Conservation (phyloP, 2,797 vertebrate species). For the Myotis pilosus region DNA sequence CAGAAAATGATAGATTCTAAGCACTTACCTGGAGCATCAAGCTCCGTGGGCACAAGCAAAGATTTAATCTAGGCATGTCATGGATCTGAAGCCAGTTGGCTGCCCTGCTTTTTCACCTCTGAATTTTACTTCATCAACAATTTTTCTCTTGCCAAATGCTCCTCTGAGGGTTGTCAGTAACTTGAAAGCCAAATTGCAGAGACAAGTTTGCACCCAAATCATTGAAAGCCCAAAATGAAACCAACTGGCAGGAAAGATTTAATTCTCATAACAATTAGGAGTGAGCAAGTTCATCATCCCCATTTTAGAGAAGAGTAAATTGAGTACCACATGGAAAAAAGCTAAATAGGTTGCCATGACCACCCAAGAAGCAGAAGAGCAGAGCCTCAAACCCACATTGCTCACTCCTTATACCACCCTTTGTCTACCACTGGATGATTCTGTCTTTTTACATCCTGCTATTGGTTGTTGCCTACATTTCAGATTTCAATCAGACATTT, state of each 20-base stretch:
- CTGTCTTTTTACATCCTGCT: background rate
- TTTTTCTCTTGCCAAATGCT: slow-evolving; percentile 35
- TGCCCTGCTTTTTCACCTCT: slow-evolving; percentile 40
- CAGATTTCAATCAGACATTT: background rate
- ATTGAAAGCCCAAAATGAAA: background rate
- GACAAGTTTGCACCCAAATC: background rate
- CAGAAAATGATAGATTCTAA: slow-evolving; percentile 38
- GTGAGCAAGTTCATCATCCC: background rate
- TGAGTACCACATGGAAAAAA: background rate
- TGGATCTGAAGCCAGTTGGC: slow-evolving; percentile 44
- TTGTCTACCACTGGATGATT: background rate
- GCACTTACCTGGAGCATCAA: background rate
- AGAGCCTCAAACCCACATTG: background rate
- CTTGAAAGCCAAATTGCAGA: background rate
- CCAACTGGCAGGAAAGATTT: background rate
- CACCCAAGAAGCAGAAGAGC: background rate
- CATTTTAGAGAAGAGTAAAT: slow-evolving; percentile 17
- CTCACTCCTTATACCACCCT: background rate
- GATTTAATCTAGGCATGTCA: background rate
- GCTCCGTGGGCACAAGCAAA: background rate
- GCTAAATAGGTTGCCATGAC: background rate
- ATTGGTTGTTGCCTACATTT: background rate
- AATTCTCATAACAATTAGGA: background rate
- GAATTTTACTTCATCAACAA: slow-evolving; percentile 41
- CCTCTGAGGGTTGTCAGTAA: background rate